Conservation (phyloP, 2,888 invertebrate genomes). For the Diaperis boleti region DNA sequence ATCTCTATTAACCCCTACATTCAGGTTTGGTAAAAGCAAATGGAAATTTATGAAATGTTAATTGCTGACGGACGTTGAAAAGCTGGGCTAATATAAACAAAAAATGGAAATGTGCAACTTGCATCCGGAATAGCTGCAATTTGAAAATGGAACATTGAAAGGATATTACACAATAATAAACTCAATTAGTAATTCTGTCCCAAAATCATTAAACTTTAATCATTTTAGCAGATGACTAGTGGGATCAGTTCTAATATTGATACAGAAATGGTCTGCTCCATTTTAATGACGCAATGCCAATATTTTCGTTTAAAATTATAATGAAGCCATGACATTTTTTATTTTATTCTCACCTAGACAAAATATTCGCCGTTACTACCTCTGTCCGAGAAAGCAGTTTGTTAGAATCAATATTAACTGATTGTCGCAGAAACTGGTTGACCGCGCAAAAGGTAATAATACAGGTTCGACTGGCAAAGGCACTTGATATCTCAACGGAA, state of each 20-base stretch:
- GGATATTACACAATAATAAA: conserved; percentile 24
- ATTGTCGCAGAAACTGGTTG: conserved; percentile 14
- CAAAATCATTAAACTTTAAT: conserved; percentile 30
- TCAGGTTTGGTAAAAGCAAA: neutral
- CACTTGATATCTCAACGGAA: neutral
- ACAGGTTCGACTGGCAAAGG: neutral
- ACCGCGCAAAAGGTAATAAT: neutral
- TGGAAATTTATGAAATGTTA: conserved; percentile 3
- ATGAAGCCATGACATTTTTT: neutral
- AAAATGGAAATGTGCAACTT: conserved; percentile 4
- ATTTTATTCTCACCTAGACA: neutral
- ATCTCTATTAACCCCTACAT: too few species aligned
- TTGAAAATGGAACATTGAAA: conserved; percentile 10
- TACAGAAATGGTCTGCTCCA: conserved; percentile 6
- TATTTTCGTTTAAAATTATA: conserved; percentile 10
- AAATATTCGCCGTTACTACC: too few species aligned
- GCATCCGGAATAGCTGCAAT: conserved; percentile 12
- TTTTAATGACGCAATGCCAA: neutral
- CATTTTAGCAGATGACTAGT: conserved; percentile 26
- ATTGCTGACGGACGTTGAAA: neutral
- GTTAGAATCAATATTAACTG: neutral
- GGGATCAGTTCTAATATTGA: conserved; percentile 14
- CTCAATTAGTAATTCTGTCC: conserved; percentile 13
- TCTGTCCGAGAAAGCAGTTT: neutral
- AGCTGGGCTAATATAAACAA: neutral